A percentile compares a stretch with the other conserved stretches of the same genome.
phyloP scores from a whole-genome alignment of 2,113 vertebrate genomes.

The Echinops telfairi region DNA sequence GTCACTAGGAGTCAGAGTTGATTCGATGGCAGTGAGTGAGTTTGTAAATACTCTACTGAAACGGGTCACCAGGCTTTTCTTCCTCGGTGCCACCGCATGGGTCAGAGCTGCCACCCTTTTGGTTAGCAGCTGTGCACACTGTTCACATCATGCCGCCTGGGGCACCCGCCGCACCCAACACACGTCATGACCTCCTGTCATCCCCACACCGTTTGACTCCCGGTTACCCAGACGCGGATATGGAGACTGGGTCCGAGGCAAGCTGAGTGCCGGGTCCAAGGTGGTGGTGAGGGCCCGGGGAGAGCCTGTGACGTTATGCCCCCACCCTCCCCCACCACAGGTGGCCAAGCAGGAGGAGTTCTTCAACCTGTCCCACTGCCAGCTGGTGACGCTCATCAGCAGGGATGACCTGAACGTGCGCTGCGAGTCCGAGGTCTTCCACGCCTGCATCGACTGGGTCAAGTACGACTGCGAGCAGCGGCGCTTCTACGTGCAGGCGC shows the following conservation, averaged over 20 bases:
- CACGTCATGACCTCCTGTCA: background rate
- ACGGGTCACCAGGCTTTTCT: too few relatives aligned
- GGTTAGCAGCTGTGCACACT: background rate
- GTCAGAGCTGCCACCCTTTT: background rate
- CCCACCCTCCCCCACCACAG: slow-evolving; percentile 75
- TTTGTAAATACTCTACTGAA: too few relatives aligned
- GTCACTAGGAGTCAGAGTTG: too few relatives aligned
- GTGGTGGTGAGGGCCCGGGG: background rate
- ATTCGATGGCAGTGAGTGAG: too few relatives aligned
- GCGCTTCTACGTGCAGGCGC: slow-evolving; percentile 92
- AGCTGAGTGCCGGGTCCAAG: background rate
- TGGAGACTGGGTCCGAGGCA: background rate
- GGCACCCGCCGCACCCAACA: background rate
- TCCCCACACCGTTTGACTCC: background rate
- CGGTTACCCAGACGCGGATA: background rate
- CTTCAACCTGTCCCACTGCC: slow-evolving; percentile 96
- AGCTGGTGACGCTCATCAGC: slow-evolving; percentile 95
- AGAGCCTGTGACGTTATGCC: too few relatives aligned
- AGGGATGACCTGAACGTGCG: slow-evolving; percentile 97
- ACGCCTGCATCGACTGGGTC: slow-evolving; percentile 96
- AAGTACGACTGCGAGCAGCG: slow-evolving; percentile 93
- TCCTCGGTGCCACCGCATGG: too few relatives aligned
- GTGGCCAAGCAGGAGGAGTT: slow-evolving; percentile 97
- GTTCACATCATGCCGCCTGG: background rate
- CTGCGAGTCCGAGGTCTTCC: slow-evolving; percentile 97